Evolutionary conservation across 2,113 vertebrate species (phyloP).

Genomic region (Heterotis niloticus): DNA sequence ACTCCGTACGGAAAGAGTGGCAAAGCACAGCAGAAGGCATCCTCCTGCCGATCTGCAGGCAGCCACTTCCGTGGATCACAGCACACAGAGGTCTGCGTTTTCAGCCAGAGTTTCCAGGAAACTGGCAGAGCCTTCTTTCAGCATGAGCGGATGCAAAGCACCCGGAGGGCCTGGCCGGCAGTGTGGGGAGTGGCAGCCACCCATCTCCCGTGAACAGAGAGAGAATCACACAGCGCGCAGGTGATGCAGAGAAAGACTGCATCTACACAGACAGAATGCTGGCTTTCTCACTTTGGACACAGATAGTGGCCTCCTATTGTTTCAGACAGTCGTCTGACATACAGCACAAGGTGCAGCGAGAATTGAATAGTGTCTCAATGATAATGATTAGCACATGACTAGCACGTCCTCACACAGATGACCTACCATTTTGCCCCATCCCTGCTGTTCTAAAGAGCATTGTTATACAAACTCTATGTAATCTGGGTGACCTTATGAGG

Average conservation of each 20-base stretch:
- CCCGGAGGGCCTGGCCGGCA: neutral
- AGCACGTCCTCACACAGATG: too few species aligned
- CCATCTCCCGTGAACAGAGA: neutral
- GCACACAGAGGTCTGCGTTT: neutral
- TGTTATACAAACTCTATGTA: too few species aligned
- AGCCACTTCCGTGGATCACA: neutral
- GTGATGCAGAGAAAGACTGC: neutral
- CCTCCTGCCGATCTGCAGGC: neutral
- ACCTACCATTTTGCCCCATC: too few species aligned
- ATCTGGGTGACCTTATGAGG: too few species aligned
- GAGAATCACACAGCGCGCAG: neutral
- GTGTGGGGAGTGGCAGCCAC: neutral
- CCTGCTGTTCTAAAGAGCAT: too few species aligned
- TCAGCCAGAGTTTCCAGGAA: conserved; percentile 4
- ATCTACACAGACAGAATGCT: too few species aligned
- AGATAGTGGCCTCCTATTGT: too few species aligned
- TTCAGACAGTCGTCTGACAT: too few species aligned
- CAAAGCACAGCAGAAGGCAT: neutral
- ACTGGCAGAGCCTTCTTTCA: conserved; percentile 7
- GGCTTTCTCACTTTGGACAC: too few species aligned
- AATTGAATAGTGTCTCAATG: too few species aligned
- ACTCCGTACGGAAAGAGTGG: neutral
- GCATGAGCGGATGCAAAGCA: neutral
- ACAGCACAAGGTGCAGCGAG: too few species aligned
- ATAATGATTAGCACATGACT: too few species aligned